Evolutionary conservation across 2,113 vertebrate species (phyloP), one percentile per base, ranked within the genome.

Genomic region (Grallaria varia): DNA sequence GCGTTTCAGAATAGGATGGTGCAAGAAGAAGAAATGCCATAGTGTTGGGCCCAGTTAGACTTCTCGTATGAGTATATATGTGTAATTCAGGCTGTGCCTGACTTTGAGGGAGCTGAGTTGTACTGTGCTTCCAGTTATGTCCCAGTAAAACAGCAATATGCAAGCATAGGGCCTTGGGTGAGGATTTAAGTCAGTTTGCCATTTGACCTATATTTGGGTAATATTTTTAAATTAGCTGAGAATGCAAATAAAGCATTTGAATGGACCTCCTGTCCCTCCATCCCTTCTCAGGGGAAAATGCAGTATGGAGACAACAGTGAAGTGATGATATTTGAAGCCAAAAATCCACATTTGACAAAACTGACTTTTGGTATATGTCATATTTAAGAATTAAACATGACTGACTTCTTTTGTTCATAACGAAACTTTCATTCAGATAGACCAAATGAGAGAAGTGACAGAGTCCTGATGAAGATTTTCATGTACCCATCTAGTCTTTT

Each of bases 401-500:
- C 31, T 14, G 35, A 8, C 28, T 74, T 59, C 15, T 86, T 80
- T 31, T 31, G 24, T 62, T 75, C 63, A 53, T 74, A 74, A 71
- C 1, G 3, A 59, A 87, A 37, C 28, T 72, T 74, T n/a, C 11
- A 35, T 68, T 76, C 58, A 71, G 17, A 8, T 58, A 39, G 24
- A 66, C 14, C 28, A 53, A 73, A 44, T 1, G 1, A 87, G 25
- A 52, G 11, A 19, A 66, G 6, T 69, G 69, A 50, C 11, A 27
- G 37, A 44, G 53, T 56, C 20, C 50, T 60, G 64, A 7, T 72
- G 56, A 55, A 52, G 69, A 31, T 94, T 45, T 40, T 64, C 6
- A 40, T 18, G 28, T 49, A 39, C 4, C 7, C 0, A 1, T 59
- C 15, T 63, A 9, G 1, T 0, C 30, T 35, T 37, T 68, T 90